Conservation (phyloP, 2,797 vertebrate species). For the Masticophis lateralis region DNA sequence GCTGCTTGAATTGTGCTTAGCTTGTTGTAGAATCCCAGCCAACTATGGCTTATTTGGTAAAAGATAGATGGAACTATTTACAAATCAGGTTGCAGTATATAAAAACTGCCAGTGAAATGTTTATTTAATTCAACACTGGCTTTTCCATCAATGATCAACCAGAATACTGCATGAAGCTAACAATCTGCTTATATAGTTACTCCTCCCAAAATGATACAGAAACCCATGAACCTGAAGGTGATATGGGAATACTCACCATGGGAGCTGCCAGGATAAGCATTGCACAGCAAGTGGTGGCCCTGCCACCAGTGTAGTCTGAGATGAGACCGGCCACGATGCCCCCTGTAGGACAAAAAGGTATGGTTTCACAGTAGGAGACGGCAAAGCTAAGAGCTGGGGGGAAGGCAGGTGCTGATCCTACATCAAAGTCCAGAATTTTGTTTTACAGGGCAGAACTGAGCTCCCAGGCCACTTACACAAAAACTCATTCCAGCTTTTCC, state of each 20-base stretch:
- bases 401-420: not conserved
- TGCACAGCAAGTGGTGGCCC: conserved; percentile 87
- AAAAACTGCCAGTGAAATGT: not conserved
- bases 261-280: conserved; percentile 91
- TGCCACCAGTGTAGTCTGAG: conserved; percentile 86
- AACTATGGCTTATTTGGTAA: not conserved
- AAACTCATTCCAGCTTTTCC: not conserved
- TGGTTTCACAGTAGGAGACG: not conserved
- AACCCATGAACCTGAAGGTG: no score
- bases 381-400: not conserved
- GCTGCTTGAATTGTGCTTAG: not conserved
- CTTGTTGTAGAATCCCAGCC: not conserved
- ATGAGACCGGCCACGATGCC: conserved; percentile 88
- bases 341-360: conserved; percentile 62
- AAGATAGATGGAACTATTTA: not conserved
- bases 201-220: not conserved
- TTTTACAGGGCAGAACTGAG: not conserved
- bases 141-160: not conserved
- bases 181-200: not conserved
- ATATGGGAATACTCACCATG: conserved; percentile 77
- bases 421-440: not conserved
- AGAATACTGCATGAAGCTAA: not conserved
- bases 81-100: not conserved
- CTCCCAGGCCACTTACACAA: not conserved
- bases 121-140: not conserved